phyloP scores from a whole-genome alignment of 2,888 invertebrate genomes.

The Balanococcus diminutus region DNA sequence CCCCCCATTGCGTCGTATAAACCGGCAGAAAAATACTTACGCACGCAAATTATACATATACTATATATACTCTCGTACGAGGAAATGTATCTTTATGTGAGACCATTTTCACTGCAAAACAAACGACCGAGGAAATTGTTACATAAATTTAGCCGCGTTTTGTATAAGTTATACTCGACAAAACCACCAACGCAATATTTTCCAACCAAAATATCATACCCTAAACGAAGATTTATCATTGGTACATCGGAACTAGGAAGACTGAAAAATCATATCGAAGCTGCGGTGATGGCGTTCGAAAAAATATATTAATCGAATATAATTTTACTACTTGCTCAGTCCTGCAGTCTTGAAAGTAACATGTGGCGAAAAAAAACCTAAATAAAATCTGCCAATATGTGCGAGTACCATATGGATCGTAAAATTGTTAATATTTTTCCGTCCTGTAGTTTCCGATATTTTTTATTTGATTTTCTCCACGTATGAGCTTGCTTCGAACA shows the following conservation, averaged over 20 bases:
- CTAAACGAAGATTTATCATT: background rate
- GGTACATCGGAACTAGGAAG: too few species aligned
- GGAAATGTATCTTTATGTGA: background rate
- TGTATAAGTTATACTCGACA: background rate
- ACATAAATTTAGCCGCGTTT: background rate
- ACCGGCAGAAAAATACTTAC: background rate
- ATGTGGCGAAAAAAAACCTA: constrained; percentile 2
- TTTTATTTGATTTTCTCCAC: background rate
- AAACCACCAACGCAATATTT: background rate
- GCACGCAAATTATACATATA: background rate
- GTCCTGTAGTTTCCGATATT: background rate
- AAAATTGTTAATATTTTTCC: constrained; percentile 19
- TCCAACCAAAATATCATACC: background rate
- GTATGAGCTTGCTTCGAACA: background rate
- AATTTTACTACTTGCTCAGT: background rate
- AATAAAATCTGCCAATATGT: background rate
- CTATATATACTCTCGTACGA: background rate
- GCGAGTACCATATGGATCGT: background rate
- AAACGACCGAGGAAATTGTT: background rate
- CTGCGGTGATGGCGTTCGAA: background rate
- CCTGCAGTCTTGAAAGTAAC: background rate
- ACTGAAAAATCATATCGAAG: background rate
- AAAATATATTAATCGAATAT: background rate
- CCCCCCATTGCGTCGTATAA: background rate
- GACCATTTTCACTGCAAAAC: background rate